Conservation (phyloP, 2,888 invertebrate genomes). For the Bhutanitis thaidina region DNA sequence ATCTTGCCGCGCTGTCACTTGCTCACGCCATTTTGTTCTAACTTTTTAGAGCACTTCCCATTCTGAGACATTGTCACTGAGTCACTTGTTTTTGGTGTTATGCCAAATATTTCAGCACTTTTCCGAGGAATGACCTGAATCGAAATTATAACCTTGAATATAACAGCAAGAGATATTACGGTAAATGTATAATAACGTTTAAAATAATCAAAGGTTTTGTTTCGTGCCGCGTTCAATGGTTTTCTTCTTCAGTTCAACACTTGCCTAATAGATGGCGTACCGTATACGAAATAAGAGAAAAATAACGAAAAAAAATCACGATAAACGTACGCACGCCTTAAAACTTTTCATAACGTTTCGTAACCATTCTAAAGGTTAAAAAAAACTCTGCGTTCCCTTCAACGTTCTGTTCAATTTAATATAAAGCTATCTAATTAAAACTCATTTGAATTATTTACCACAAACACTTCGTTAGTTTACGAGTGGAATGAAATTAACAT, state of each 20-base stretch:
- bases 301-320: no score
- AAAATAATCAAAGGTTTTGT: background rate
- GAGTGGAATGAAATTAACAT: slow-evolving; percentile 5
- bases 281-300: no score
- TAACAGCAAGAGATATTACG: slow-evolving; percentile 1
- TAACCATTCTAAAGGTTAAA: no score
- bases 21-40: slow-evolving; percentile 27
- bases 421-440: background rate
- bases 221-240: background rate
- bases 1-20: slow-evolving; percentile 60
- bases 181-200: background rate
- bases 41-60: slow-evolving; percentile 34
- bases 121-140: slow-evolving; percentile 25
- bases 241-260: background rate
- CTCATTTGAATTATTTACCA: slow-evolving; percentile 6
- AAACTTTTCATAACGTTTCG: no score
- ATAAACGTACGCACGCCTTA: no score
- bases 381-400: no score
- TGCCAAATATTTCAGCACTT: slow-evolving; percentile 33
- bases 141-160: slow-evolving; percentile 28
- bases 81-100: slow-evolving; percentile 40
- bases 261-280: slow-evolving; percentile 3
- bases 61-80: slow-evolving; percentile 45
- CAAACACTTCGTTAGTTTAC: background rate
- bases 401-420: no score